Conservation (phyloP, 2,113 vertebrate species). For the Cyprinodon brontotheroides region DNA sequence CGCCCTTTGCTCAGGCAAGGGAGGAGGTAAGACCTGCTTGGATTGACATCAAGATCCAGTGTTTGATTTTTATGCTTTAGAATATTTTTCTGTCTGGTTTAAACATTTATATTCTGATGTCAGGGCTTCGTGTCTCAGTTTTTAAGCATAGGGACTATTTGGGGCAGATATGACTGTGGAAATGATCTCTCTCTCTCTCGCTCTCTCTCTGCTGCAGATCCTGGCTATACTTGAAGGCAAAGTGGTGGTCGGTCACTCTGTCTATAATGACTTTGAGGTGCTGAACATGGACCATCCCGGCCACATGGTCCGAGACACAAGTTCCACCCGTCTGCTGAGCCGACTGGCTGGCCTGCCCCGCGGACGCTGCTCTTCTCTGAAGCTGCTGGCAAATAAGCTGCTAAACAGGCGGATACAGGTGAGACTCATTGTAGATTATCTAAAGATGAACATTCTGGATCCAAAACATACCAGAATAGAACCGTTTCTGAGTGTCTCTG, state of each 20-base stretch:
- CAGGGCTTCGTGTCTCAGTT: too few relatives aligned
- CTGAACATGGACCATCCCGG: slow-evolving; percentile 82
- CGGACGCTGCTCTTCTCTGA: slow-evolving; percentile 79
- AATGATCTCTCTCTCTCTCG: not conserved
- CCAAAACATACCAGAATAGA: too few relatives aligned
- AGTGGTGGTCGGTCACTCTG: slow-evolving; percentile 89
- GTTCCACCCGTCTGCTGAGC: slow-evolving; percentile 73
- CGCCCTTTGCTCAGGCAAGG: slow-evolving; percentile 83
- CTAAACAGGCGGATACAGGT: slow-evolving; percentile 94
- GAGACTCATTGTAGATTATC: not conserved
- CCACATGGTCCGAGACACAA: slow-evolving; percentile 88
- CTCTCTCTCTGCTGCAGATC: slow-evolving; percentile 76
- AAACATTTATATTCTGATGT: too few relatives aligned
- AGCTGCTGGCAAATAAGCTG: slow-evolving; percentile 81
- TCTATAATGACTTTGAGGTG: slow-evolving; percentile 89
- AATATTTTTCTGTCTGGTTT: too few relatives aligned
- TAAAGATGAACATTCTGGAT: too few relatives aligned
- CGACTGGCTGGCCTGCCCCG: slow-evolving; percentile 65
- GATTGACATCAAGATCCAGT: not conserved
- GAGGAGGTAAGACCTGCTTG: slow-evolving; percentile 80
- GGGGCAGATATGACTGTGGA: not conserved
- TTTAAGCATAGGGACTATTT: not conserved
- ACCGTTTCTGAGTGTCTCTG: too few relatives aligned
- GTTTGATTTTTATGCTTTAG: not conserved
- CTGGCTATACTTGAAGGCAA: slow-evolving; percentile 86